Percentiles rank a stretch among this genome's conserved stretches.
These are phyloP conservation scores for Athalia rosae DNA, from an alignment of 2,888 invertebrate species.

Conservation along the genomic window DNA sequence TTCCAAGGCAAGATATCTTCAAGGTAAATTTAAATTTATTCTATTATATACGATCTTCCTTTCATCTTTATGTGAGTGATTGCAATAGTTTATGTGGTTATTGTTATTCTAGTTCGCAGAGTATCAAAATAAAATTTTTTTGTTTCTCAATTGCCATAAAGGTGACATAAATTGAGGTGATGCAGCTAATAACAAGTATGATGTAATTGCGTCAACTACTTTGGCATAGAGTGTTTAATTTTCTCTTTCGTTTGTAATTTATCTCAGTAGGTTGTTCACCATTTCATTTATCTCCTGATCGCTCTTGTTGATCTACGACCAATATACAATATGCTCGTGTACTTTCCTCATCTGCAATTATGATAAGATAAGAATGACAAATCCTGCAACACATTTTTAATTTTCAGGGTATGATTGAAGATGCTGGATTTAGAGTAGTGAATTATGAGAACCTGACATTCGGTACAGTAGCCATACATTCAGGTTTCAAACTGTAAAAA, in stretches of 20 bases:
- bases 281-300: background rate
- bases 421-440: slow-evolving; percentile 92
- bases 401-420: slow-evolving; percentile 91
- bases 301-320: background rate
- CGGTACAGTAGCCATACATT: slow-evolving; percentile 96
- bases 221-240: background rate
- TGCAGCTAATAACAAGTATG: too few relatives aligned
- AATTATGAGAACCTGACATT: slow-evolving; percentile 92
- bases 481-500: slow-evolving; percentile 90
- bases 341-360: background rate
- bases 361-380: slow-evolving; percentile 30
- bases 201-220: too few relatives aligned
- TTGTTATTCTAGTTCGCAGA: too few relatives aligned
- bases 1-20: slow-evolving; percentile 88
- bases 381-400: slow-evolving; percentile 68
- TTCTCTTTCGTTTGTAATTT: background rate
- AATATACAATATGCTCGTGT: slow-evolving; percentile 1
- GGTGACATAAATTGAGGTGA: too few relatives aligned
- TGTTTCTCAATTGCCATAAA: too few relatives aligned
- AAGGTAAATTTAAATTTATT: slow-evolving; percentile 58
- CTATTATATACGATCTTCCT: background rate
- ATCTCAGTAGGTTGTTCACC: background rate
- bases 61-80: too few relatives aligned
- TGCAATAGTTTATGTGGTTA: too few relatives aligned
- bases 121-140: too few relatives aligned